Conservation (phyloP, 37 sponge, comb jelly and placozoan genomes). For the Trichoplax adhaerens region DNA sequence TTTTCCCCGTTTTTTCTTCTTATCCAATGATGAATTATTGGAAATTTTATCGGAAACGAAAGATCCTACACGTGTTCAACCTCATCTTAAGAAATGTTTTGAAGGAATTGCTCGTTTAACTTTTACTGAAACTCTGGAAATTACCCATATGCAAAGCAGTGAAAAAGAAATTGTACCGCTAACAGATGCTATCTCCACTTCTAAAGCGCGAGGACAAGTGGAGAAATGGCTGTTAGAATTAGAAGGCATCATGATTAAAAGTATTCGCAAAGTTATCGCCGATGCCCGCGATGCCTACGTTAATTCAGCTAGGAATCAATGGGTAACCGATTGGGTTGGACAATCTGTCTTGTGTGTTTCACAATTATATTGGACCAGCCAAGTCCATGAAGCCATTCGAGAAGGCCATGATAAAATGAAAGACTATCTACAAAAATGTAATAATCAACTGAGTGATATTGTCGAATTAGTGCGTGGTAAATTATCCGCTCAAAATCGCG, state of each 20-base stretch:
- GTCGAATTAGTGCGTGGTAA: conserved; percentile 91
- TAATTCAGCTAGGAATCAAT: conserved; percentile 44
- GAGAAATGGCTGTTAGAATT: conserved; percentile 98
- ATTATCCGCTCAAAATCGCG: conserved; percentile 88
- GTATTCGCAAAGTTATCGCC: conserved; percentile 62
- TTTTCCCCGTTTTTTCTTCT: conserved; percentile 99
- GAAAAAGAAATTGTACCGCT: conserved; percentile 93
- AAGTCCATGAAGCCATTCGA: conserved; percentile 63
- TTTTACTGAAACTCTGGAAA: conserved; percentile 92
- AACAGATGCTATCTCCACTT: conserved; percentile 72
- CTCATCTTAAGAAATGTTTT: conserved; percentile 99
- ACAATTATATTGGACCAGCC: conserved; percentile 85
- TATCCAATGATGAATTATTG: conserved; percentile 97
- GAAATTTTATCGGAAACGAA: conserved; percentile 99
- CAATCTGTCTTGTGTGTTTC: conserved; percentile 96
- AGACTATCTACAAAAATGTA: conserved; percentile 68
- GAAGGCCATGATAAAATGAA: conserved; percentile 66
- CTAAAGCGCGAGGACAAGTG: conserved; percentile 94
- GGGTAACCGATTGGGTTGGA: conserved; percentile 87
- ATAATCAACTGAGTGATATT: conserved; percentile 78
- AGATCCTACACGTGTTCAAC: conserved; percentile 98
- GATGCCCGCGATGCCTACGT: conserved; percentile 48
- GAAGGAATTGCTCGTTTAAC: conserved; percentile 90
- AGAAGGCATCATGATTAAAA: conserved; percentile 73
- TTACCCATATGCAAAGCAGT: conserved; percentile 93